Conservation (phyloP, 2,797 vertebrate species). For the Chaetophractus vellerosus region DNA sequence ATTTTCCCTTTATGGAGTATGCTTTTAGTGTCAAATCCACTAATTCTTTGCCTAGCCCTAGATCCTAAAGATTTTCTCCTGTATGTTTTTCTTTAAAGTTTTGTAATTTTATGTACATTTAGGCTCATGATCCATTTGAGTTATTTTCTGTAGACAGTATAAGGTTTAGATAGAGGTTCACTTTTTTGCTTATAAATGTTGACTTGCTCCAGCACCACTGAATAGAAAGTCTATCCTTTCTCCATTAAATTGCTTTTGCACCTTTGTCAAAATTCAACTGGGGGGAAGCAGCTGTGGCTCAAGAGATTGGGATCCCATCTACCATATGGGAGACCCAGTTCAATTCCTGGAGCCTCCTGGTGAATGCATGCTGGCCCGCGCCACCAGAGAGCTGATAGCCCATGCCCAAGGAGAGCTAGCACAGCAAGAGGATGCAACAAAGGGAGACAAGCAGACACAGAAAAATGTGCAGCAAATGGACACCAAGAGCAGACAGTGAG, state of each 20-base stretch:
- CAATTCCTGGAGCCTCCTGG: no score
- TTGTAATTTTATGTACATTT: background rate
- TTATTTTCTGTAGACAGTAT: background rate
- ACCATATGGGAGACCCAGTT: no score
- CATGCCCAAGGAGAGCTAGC: no score
- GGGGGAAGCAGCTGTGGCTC: no score
- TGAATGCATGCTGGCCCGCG: no score
- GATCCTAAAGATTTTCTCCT: background rate
- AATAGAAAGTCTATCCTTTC: background rate
- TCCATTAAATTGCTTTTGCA: background rate
- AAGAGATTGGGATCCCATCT: no score
- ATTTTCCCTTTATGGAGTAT: background rate
- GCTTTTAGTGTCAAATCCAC: background rate
- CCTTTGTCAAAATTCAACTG: background rate
- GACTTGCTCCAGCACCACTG: background rate
- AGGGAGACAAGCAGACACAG: no score
- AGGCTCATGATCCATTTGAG: background rate
- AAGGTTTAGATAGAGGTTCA: background rate
- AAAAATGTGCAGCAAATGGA: no score
- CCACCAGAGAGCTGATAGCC: no score
- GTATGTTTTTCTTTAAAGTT: background rate
- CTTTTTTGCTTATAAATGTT: background rate
- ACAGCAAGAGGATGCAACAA: no score
- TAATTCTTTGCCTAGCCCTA: background rate
- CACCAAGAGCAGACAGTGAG: no score